Percentiles rank a stretch among this genome's conserved stretches.
These are phyloP conservation scores for Dromaius novaehollandiae DNA, from an alignment of 2,113 vertebrate genomes.

Conservation along the genomic window DNA sequence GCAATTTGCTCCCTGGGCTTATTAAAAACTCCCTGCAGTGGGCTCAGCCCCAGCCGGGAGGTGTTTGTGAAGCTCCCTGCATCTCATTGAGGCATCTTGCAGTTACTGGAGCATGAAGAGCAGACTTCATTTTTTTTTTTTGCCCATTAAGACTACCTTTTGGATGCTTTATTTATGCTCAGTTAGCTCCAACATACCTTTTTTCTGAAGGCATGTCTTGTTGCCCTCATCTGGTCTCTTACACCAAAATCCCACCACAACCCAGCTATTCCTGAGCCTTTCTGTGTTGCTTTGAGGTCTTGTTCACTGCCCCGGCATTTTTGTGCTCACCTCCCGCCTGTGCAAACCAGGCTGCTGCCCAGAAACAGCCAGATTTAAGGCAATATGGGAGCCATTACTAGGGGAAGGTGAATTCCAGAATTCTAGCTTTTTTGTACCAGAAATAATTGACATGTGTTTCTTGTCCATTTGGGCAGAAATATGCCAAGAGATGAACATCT, in stretches of 20 bases:
- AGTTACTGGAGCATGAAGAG: not conserved
- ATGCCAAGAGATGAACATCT: not conserved
- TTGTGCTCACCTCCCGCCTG: not conserved
- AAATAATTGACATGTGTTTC: not conserved
- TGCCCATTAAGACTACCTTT: not conserved
- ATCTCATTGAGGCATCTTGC: not conserved
- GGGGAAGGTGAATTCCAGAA: not conserved
- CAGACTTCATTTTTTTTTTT: not conserved
- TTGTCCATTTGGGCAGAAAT: not conserved
- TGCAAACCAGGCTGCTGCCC: not conserved
- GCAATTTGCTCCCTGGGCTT: not conserved
- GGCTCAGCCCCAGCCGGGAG: not conserved
- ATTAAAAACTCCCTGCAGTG: not conserved
- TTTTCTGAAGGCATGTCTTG: rapidly evolving
- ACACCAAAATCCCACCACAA: not conserved
- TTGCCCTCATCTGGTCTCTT: rapidly evolving
- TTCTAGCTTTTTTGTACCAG: not conserved
- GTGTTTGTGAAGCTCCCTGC: not conserved
- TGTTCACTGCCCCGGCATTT: not conserved
- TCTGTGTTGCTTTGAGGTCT: not conserved
- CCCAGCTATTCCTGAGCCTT: not conserved
- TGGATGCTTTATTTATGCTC: not conserved
- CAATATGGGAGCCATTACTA: rapidly evolving
- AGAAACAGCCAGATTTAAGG: not conserved
- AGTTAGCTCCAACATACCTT: not conserved